Conservation (phyloP, 2,113 vertebrate genomes). For the Poecilia latipinna region DNA sequence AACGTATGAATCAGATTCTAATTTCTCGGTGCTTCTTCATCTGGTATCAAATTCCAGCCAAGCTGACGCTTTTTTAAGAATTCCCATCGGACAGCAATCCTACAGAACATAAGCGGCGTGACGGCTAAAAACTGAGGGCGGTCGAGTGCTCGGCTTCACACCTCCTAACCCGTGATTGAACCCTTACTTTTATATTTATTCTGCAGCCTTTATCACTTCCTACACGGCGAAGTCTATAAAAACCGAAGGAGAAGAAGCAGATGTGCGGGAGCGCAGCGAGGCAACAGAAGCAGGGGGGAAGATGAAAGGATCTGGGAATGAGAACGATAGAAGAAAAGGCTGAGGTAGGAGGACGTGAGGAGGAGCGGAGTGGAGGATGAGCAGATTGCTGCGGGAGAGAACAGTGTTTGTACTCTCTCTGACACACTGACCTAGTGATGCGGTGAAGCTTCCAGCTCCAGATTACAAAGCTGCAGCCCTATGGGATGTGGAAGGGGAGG, state of each 20-base stretch:
- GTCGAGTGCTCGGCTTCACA: neutral
- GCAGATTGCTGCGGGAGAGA: conserved; percentile 27
- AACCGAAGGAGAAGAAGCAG: conserved; percentile 22
- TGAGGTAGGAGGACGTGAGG: neutral
- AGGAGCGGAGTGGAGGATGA: conserved; percentile 21
- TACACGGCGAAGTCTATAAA: conserved; percentile 12
- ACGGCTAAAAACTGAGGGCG: no score
- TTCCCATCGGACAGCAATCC: neutral
- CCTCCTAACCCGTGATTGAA: conserved; percentile 27
- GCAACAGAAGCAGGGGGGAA: conserved; percentile 11
- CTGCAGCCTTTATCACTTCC: conserved; percentile 31
- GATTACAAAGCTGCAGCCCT: conserved; percentile 56
- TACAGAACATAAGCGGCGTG: neutral
- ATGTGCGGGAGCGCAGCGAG: neutral
- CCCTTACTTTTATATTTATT: conserved; percentile 26
- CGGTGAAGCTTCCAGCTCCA: conserved; percentile 55
- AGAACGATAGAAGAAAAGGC: conserved; percentile 7
- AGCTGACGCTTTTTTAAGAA: neutral
- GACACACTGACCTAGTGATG: conserved; percentile 73
- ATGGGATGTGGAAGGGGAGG: conserved; percentile 6
- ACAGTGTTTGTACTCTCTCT: conserved; percentile 32
- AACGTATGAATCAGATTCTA: neutral
- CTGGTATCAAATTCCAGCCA: neutral
- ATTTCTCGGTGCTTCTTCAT: neutral
- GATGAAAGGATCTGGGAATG: neutral